These are phyloP conservation scores for Centropristis striata DNA, from an alignment of 2,113 vertebrate genomes.

Conservation along the genomic window DNA sequence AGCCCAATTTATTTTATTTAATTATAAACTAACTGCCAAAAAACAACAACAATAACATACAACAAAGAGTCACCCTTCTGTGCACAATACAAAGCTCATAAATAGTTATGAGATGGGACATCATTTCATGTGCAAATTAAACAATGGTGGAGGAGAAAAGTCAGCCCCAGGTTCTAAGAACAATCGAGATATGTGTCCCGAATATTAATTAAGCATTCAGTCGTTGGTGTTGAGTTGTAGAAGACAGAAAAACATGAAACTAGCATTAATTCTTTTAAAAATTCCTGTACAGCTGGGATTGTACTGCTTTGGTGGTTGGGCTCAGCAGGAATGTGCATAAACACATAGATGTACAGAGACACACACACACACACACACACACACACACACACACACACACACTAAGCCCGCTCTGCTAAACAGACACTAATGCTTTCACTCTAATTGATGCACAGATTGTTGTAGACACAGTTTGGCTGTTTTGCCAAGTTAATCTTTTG, in stretches of 20 bases:
- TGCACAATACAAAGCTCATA: not conserved
- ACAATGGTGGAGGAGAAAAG: not conserved
- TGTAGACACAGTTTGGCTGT: not conserved
- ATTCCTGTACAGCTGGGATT: slow-evolving; percentile 45
- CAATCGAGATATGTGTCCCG: not conserved
- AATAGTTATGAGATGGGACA: not conserved
- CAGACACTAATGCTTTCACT: slow-evolving; percentile 22
- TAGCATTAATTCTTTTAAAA: not conserved
- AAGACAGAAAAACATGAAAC: slow-evolving; percentile 3
- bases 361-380: not conserved
- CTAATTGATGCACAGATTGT: slow-evolving; percentile 38
- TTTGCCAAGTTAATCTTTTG: slow-evolving; percentile 9
- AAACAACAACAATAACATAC: not conserved
- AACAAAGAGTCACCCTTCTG: not conserved
- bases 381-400: slow-evolving; percentile 15
- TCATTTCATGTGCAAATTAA: slow-evolving; percentile 9
- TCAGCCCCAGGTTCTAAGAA: not conserved
- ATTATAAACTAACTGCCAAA: not conserved
- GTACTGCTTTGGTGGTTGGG: slow-evolving; percentile 43
- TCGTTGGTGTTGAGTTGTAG: not conserved
- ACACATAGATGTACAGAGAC: too few species aligned
- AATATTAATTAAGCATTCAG: slow-evolving; percentile 20
- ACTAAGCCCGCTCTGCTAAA: not conserved
- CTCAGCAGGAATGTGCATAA: slow-evolving; percentile 12
- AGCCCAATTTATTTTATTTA: not conserved